phyloP scores from a whole-genome alignment of 1,140 invertebrate species.

The Notospermus geniculatus region DNA sequence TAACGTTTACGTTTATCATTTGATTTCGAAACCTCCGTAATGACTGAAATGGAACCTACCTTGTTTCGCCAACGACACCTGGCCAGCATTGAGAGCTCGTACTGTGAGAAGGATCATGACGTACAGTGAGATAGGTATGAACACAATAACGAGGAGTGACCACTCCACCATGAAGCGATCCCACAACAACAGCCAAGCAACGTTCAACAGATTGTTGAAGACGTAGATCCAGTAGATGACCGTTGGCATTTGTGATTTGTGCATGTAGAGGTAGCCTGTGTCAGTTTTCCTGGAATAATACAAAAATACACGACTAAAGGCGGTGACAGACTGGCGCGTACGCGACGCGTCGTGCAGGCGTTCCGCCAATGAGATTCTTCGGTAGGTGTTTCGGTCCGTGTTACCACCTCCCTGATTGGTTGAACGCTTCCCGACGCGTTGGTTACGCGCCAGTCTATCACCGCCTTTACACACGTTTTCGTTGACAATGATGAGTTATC shows the following conservation, averaged over 20 bases:
- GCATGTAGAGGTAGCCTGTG: conserved; percentile 12
- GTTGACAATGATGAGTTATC: too few relatives aligned
- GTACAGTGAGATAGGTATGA: conserved; percentile 18
- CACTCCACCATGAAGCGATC: conserved; percentile 19
- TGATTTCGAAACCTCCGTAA: too few relatives aligned
- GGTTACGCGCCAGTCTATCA: too few relatives aligned
- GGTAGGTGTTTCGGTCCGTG: too few relatives aligned
- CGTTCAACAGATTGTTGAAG: conserved; percentile 21
- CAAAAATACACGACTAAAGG: too few relatives aligned
- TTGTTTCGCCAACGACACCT: conserved; percentile 23
- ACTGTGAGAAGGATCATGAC: conserved; percentile 22
- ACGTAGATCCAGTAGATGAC: conserved; percentile 19
- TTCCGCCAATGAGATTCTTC: too few relatives aligned
- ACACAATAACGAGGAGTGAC: conserved; percentile 8
- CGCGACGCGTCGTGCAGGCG: too few relatives aligned
- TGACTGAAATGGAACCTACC: neutral
- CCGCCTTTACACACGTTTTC: too few relatives aligned
- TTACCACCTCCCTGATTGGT: too few relatives aligned
- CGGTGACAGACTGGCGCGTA: too few relatives aligned
- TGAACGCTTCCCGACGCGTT: too few relatives aligned
- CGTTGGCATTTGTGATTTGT: conserved; percentile 7
- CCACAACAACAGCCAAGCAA: conserved; percentile 44
- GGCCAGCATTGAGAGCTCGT: conserved; percentile 24
- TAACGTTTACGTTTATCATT: too few relatives aligned
- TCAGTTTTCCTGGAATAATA: conserved; percentile 4